Evolutionary conservation across 2,797 vertebrate genomes (phyloP), one percentile per base, ranked within the genome.

Genomic region (Myotis daubentonii): DNA sequence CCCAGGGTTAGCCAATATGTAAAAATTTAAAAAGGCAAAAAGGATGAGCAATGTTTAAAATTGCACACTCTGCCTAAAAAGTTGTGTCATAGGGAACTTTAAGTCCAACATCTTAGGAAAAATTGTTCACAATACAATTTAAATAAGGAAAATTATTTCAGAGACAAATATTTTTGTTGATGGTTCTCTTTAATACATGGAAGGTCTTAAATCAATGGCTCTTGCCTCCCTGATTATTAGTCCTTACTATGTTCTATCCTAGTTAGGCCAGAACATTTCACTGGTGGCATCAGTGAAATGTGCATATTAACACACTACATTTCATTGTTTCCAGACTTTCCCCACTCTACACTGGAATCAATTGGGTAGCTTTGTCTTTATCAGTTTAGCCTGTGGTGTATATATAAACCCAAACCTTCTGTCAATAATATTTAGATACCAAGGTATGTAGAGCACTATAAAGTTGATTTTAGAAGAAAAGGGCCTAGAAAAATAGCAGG

Each of bases 201-300:
- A 36, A 90, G 38, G 36, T 68, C 7, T 94, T 65, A 30, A n/a
- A 23, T 71, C 70, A 87, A 19, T 95, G 62, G 80, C 28, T 92
- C 60, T 44, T 86, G 44, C 80, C 28, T 91, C 30, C 53, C 44
- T 95, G 65, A 65, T 53, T 92, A 92, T 83, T 88, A 72, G 25
- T 82, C 5, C 25, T 60, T 53, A 87, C 30, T 44, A 36, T 3
- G 65, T 76, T 76, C 30, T 51, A 30, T 22, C n/a, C 30, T 49
- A 47, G 9, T 72, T 57, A 38, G n/a, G 57, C 6, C 57, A 25
- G 65, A 74, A 47, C 4, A 22, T 55, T 82, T 66, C n/a, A 20
- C 38, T 9, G 5, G 81, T 19, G 33, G 65, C 60, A 28, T 41
- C 30, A 66, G 38, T n/a, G 49, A 57, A 87, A 89, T 11, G 10